Percentiles rank a stretch among this genome's conserved stretches.
Conservation (phyloP, 1,140 invertebrate species). For the Coptotermes formosanus region DNA sequence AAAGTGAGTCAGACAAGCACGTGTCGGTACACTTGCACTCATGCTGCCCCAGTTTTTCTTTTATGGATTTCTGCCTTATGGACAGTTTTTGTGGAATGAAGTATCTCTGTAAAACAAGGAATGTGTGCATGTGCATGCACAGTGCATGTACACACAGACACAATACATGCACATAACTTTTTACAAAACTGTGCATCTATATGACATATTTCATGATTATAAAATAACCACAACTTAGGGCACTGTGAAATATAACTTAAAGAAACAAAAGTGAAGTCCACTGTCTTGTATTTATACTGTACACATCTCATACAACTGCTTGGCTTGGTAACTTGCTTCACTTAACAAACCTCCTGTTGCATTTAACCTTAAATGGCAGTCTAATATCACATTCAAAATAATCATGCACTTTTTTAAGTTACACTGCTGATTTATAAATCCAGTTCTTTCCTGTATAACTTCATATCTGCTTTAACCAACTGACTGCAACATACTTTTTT, state of each 20-base stretch:
- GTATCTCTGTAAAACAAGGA: no score
- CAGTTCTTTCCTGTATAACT: background rate
- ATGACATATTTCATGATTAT: background rate
- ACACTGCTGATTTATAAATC: background rate
- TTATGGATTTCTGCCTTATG: no score
- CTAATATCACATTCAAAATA: background rate
- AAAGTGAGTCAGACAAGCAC: no score
- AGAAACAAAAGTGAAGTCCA: background rate
- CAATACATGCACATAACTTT: background rate
- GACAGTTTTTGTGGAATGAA: no score
- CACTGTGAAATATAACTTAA: background rate
- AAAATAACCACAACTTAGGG: slow-evolving; percentile 1
- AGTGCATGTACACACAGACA: no score
- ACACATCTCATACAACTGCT: background rate
- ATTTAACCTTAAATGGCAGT: background rate
- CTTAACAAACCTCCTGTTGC: background rate
- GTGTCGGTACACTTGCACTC: no score
- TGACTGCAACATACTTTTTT: no score
- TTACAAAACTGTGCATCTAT: background rate
- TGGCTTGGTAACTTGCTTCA: background rate
- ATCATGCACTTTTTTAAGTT: background rate
- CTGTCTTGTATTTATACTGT: background rate
- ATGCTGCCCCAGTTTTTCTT: no score
- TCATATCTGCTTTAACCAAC: background rate
- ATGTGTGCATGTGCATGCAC: no score